Percentiles rank a stretch among this genome's conserved stretches.
phyloP scores from a whole-genome alignment of 2,113 vertebrate species.

The Callospermophilus lateralis region DNA sequence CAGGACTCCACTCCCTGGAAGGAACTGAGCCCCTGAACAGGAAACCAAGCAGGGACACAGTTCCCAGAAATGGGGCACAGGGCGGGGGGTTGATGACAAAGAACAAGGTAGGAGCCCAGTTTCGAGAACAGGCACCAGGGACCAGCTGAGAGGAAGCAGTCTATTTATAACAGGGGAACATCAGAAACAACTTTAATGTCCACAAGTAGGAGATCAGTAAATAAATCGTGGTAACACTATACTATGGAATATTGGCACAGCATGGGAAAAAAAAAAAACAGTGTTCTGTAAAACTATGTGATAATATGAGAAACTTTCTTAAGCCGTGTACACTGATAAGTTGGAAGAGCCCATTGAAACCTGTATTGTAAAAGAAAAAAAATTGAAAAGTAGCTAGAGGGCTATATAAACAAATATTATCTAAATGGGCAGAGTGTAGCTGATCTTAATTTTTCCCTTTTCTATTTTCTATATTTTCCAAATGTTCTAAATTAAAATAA shows the following conservation, averaged over 20 bases:
- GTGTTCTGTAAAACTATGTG: neutral
- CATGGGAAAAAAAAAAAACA: neutral
- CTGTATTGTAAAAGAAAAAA: neutral
- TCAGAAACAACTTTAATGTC: neutral
- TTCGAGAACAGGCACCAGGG: slow-evolving; percentile 7
- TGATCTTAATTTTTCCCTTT: neutral
- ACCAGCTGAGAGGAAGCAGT: neutral
- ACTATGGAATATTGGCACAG: neutral
- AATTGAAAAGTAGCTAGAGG: neutral
- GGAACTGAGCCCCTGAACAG: slow-evolving; percentile 47
- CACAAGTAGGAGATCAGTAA: neutral
- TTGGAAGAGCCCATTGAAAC: neutral
- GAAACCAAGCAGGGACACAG: slow-evolving; percentile 56
- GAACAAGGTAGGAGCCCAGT: slow-evolving; percentile 42
- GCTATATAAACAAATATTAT: neutral
- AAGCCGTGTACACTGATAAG: accelerated
- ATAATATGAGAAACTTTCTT: neutral
- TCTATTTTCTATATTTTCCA: neutral
- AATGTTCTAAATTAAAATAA: neutral
- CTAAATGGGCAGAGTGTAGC: neutral
- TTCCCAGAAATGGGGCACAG: slow-evolving; percentile 70
- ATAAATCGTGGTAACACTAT: neutral
- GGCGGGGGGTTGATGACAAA: neutral
- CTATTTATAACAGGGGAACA: neutral
- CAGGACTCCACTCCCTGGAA: slow-evolving; percentile 51